Evolutionary conservation across 2,797 vertebrate genomes (phyloP).

Genomic region (Spinibarbus caldwelli): DNA sequence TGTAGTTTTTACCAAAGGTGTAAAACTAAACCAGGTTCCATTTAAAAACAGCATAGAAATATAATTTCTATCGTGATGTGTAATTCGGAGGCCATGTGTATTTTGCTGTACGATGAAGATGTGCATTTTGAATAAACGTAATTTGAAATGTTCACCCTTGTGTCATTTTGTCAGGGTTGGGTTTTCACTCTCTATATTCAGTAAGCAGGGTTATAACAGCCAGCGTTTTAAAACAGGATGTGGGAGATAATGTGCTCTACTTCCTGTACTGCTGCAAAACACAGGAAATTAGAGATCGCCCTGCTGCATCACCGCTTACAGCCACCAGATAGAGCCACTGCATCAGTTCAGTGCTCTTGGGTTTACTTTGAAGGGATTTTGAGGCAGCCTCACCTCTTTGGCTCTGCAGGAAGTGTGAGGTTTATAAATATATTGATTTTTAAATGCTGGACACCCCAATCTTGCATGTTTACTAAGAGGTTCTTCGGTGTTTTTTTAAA

Average conservation of each 20-base stretch:
- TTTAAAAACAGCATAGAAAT: background rate
- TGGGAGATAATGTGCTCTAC: slow-evolving; percentile 16
- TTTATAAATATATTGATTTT: background rate
- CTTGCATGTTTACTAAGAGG: background rate
- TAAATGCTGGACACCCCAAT: background rate
- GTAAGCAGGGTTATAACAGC: background rate
- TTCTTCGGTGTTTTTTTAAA: background rate
- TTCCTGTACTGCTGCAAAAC: slow-evolving; percentile 13
- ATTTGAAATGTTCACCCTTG: slow-evolving; percentile 14
- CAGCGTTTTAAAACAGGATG: slow-evolving; percentile 38
- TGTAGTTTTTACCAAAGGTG: background rate
- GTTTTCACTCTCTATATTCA: background rate
- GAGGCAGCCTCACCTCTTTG: background rate
- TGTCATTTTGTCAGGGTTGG: background rate
- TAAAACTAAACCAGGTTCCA: background rate
- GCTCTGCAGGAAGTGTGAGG: background rate
- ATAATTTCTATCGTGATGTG: background rate
- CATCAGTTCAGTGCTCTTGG: background rate
- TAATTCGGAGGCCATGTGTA: slow-evolving; percentile 12
- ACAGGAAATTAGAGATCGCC: background rate
- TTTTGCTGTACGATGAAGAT: slow-evolving; percentile 13
- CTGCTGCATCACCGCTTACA: background rate
- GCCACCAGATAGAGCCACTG: slow-evolving; percentile 49
- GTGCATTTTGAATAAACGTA: slow-evolving; percentile 55
- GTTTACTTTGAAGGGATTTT: background rate